Evolutionary conservation across 2,113 vertebrate genomes (phyloP), one percentile per base, ranked within the genome.

Genomic region (Microcebus ravelobensis): DNA sequence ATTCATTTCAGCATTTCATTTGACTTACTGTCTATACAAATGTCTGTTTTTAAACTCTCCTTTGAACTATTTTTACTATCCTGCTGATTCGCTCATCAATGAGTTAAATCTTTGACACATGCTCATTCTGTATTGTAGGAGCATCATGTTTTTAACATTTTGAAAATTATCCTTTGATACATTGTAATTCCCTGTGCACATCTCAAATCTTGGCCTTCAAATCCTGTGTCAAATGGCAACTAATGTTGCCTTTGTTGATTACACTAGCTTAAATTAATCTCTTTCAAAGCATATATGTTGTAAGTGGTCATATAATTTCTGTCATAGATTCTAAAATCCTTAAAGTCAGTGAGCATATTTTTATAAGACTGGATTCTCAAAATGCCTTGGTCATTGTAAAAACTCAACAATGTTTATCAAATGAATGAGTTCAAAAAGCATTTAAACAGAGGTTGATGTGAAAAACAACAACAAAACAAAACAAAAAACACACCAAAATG

Each of bases 41-140:
- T 90, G 36, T 94, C 18, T 90, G 5, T n/a, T 50, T 94, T 93
- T 42, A 61, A 93, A 85, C 4, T 39, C 45, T 57, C 34, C 21
- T 85, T 94, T 96, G 82, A 93, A 68, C 15, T 81, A 74, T 90
- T 96, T 96, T 91, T 87, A 92, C 20, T 34, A 76, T 71, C 8
- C 31, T 96, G 6, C 14, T 57, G 3, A 6, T 80, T 95, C 25
- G 83, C 55, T 93, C 73, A 70, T 55, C 86, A 92, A 70, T 92
- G 65, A 92, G 42, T 57, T 91, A 91, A 86, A 67, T 93, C 55
- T 95, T 95, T 68, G 48, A 82, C 34, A 83, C 6, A 48, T 74
- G 25, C 7, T 73, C 21, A 86, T 95, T 94, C 61, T 73, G 34
- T 82, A 93, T 79, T 93, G 29, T 50, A 59, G 48, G 29, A 90